Evolutionary conservation across 2,888 invertebrate genomes (phyloP).

Genomic region (Lobophora halterata): DNA sequence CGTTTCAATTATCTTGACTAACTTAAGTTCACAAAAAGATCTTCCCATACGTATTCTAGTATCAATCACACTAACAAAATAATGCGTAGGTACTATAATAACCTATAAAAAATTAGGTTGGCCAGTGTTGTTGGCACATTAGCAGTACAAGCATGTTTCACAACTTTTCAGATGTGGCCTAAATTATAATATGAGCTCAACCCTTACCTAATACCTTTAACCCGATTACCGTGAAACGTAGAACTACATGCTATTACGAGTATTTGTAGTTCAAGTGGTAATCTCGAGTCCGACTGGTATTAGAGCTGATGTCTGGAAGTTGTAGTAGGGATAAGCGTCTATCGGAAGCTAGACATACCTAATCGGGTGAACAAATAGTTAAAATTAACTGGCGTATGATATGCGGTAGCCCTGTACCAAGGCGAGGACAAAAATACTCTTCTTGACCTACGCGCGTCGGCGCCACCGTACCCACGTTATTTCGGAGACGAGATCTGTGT

Average conservation of each 20-base stretch:
- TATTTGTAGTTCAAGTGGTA: constrained; percentile 11
- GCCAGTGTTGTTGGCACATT: constrained; percentile 18
- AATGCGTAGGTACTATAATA: not conserved
- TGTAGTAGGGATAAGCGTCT: constrained; percentile 33
- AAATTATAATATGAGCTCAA: constrained; percentile 10
- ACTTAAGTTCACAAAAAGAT: no score
- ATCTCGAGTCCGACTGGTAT: constrained; percentile 2
- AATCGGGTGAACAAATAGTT: constrained; percentile 67
- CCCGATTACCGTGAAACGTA: constrained; percentile 9
- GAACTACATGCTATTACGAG: constrained; percentile 7
- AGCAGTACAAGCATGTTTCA: constrained; percentile 9
- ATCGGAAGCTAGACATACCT: constrained; percentile 30
- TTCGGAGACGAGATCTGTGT: constrained; percentile 51
- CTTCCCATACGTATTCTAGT: no score
- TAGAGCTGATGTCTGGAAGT: constrained; percentile 29
- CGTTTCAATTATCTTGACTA: no score
- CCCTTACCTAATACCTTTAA: constrained; percentile 5
- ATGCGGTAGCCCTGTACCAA: constrained; percentile 77
- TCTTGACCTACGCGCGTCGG: constrained; percentile 72
- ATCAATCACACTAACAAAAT: no score
- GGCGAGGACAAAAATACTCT: constrained; percentile 75
- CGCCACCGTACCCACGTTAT: constrained; percentile 56
- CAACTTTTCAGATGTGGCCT: constrained; percentile 15
- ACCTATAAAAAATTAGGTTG: constrained; percentile 19
- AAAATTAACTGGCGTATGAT: constrained; percentile 71